phyloP scores from a whole-genome alignment of 2,888 invertebrate species.

The Octodonta nipae region DNA sequence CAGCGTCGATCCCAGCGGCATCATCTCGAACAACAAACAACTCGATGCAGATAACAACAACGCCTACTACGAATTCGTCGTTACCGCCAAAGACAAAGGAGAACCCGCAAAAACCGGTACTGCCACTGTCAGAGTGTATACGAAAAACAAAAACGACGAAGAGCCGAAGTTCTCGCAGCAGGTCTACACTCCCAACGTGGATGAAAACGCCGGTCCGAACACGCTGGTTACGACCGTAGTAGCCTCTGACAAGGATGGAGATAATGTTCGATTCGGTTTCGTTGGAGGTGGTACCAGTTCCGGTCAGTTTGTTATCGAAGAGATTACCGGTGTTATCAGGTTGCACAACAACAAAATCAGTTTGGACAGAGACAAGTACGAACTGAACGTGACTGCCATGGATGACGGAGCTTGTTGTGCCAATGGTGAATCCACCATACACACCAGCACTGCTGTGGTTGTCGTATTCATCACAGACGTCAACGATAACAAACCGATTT shows the following conservation, averaged over 20 bases:
- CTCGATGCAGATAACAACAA: constrained; percentile 93
- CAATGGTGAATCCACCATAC: constrained; percentile 73
- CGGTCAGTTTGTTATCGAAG: constrained; percentile 88
- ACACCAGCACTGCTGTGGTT: constrained; percentile 87
- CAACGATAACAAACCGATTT: constrained; percentile 92
- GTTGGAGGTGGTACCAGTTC: constrained; percentile 77
- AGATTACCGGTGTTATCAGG: constrained; percentile 87
- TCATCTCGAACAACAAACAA: constrained; percentile 84
- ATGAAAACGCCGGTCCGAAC: constrained; percentile 89
- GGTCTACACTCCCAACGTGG: constrained; percentile 91
- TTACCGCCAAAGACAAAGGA: constrained; percentile 90
- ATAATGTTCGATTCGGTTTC: constrained; percentile 85
- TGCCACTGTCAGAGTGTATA: constrained; percentile 87
- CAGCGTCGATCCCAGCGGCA: constrained; percentile 82
- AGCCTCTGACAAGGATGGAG: constrained; percentile 93
- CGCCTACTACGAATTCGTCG: constrained; percentile 87
- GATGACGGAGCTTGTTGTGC: constrained; percentile 96
- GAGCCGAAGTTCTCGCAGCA: constrained; percentile 93
- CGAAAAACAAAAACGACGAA: constrained; percentile 97
- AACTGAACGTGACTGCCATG: constrained; percentile 89
- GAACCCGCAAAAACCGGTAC: constrained; percentile 84
- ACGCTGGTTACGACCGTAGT: constrained; percentile 92
- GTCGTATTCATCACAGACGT: constrained; percentile 95
- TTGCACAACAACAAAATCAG: constrained; percentile 76
- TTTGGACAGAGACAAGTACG: constrained; percentile 85